These are phyloP conservation scores for Sipha maydis DNA, from an alignment of 2,888 invertebrate species.

Conservation along the genomic window DNA sequence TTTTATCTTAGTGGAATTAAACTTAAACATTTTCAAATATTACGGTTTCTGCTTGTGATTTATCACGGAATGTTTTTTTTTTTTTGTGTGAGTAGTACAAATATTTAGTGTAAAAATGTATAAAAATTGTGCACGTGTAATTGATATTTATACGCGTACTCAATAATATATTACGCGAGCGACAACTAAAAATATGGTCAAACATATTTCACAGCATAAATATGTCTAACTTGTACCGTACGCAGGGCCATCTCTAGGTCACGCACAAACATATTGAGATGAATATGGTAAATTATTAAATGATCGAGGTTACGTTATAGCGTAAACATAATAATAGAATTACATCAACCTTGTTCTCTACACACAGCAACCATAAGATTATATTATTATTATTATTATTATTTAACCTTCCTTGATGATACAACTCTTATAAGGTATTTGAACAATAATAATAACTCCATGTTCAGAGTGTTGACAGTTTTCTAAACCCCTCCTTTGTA, in stretches of 20 bases:
- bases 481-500: background rate
- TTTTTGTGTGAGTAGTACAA: too few species aligned
- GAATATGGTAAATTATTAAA: slow-evolving; percentile 43
- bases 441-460: background rate
- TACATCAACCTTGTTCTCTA: slow-evolving; percentile 32
- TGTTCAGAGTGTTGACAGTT: background rate
- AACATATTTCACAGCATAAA: slow-evolving; percentile 5
- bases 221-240: slow-evolving; percentile 4
- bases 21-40: too few species aligned
- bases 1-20: too few species aligned
- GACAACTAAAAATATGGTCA: background rate
- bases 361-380: background rate
- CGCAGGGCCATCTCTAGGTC: slow-evolving; percentile 57
- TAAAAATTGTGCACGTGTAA: background rate
- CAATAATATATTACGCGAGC: background rate
- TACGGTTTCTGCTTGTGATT: too few species aligned
- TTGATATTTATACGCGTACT: background rate
- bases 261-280: background rate
- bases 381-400: background rate
- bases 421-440: background rate
- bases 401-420: slow-evolving; percentile 42
- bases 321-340: slow-evolving; percentile 3
- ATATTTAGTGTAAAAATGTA: background rate
- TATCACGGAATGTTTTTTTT: too few species aligned
- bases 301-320: slow-evolving; percentile 12